phyloP scores from a whole-genome alignment of 92 coral and sea anemone species.

The Bergia puertoricense region DNA sequence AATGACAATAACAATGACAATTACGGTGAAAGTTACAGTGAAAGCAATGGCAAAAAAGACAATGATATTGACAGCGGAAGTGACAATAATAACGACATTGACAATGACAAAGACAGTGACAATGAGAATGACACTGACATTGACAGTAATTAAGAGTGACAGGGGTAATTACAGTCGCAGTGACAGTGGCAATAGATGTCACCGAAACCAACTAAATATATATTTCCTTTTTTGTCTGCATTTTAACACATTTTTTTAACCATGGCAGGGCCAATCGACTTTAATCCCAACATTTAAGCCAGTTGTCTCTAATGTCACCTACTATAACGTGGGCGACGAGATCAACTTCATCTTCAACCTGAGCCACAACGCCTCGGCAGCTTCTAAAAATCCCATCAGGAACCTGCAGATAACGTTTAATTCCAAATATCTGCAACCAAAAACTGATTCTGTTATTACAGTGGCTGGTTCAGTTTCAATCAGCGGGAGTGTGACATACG shows the following conservation, averaged over 20 bases:
- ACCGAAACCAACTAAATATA: not conserved
- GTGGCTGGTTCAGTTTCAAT: constrained; percentile 5
- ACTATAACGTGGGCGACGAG: constrained; percentile 69
- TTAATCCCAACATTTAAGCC: constrained; percentile 56
- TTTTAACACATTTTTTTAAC: not conserved
- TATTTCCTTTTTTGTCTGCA: not conserved
- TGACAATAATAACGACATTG: too few species aligned
- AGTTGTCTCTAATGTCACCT: constrained; percentile 62
- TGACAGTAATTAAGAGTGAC: too few species aligned
- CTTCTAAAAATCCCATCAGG: constrained; percentile 31
- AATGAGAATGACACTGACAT: too few species aligned
- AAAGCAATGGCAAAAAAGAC: too few species aligned
- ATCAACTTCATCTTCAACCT: constrained; percentile 60
- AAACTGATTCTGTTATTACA: not conserved
- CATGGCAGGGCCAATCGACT: constrained; percentile 44
- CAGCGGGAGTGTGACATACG: constrained; percentile 33
- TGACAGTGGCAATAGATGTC: too few species aligned
- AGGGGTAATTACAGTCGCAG: too few species aligned
- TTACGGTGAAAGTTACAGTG: too few species aligned
- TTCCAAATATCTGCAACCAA: constrained; percentile 54
- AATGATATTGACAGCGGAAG: too few species aligned
- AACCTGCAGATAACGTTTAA: constrained; percentile 47
- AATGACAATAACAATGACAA: too few species aligned
- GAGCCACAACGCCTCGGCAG: constrained; percentile 66
- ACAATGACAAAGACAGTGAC: too few species aligned